phyloP scores from a whole-genome alignment of 1,140 invertebrate genomes.

The Drosophila paulistorum region DNA sequence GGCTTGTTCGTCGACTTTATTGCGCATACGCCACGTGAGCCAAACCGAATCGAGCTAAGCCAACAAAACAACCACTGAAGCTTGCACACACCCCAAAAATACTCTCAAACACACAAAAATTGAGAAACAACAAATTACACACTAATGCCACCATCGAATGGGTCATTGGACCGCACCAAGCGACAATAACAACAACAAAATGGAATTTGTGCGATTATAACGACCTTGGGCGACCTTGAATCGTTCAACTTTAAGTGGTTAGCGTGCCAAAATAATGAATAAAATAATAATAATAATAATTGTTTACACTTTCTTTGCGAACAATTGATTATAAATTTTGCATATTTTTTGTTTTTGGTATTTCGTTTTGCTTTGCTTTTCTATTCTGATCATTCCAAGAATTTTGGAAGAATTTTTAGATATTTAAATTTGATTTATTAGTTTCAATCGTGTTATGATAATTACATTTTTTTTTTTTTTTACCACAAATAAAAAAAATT shows the following conservation, averaged over 20 bases:
- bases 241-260: constrained; percentile 21
- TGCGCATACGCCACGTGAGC: constrained; percentile 74
- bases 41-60: background rate
- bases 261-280: constrained; percentile 9
- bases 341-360: background rate
- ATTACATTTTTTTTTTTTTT: background rate
- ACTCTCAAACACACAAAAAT: constrained; percentile 35
- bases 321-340: background rate
- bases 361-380: background rate
- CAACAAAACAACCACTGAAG: background rate
- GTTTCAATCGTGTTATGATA: constrained; percentile 6
- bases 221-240: constrained; percentile 81
- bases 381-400: constrained; percentile 1
- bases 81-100: background rate
- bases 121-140: constrained; percentile 8
- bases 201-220: constrained; percentile 51
- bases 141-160: constrained; percentile 56
- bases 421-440: constrained; percentile 4
- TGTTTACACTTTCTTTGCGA: constrained; percentile 4
- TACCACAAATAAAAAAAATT: too few species aligned
- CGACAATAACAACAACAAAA: constrained; percentile 15
- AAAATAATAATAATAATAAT: constrained; percentile 8
- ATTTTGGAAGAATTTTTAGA: constrained; percentile 4
- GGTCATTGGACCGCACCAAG: constrained; percentile 66
- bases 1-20: constrained; percentile 51